Percentiles rank a stretch among this genome's conserved stretches.
Conservation (phyloP, 2,888 invertebrate species). For the Pristionchus japonicus region DNA sequence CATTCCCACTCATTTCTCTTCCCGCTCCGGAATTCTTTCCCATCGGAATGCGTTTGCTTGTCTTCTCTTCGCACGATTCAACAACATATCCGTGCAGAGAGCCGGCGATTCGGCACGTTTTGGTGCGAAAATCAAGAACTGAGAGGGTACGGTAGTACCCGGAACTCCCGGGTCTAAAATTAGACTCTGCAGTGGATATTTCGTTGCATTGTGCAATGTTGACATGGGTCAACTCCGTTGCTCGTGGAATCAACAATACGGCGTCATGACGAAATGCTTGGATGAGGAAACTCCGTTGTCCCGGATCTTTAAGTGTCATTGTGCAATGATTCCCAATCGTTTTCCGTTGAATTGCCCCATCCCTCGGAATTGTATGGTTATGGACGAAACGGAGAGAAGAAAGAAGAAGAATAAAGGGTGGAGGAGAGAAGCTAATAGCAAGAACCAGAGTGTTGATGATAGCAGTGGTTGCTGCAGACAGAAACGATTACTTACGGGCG, state of each 20-base stretch:
- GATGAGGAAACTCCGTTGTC: neutral
- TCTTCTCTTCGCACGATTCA: neutral
- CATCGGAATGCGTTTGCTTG: neutral
- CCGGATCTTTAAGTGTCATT: neutral
- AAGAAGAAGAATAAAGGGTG: neutral
- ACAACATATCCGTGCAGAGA: neutral
- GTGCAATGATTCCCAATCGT: neutral
- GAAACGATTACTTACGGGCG: neutral
- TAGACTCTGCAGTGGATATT: neutral
- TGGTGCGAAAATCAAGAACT: neutral
- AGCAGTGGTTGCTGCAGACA: neutral
- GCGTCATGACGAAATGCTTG: no score
- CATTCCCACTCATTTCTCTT: conserved; percentile 16
- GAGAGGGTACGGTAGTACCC: neutral
- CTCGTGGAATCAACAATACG: no score
- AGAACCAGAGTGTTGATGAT: conserved; percentile 31
- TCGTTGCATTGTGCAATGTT: neutral
- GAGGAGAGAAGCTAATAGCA: neutral
- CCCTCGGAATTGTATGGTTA: neutral
- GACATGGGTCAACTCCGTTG: neutral
- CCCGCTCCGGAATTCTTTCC: neutral
- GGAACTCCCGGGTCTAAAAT: neutral
- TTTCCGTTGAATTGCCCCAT: neutral
- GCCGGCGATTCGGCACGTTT: neutral
- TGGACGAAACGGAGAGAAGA: neutral